These are phyloP conservation scores for Parapristionchus giblindavisi DNA, from an alignment of 2,888 invertebrate genomes.

Conservation along the genomic window DNA sequence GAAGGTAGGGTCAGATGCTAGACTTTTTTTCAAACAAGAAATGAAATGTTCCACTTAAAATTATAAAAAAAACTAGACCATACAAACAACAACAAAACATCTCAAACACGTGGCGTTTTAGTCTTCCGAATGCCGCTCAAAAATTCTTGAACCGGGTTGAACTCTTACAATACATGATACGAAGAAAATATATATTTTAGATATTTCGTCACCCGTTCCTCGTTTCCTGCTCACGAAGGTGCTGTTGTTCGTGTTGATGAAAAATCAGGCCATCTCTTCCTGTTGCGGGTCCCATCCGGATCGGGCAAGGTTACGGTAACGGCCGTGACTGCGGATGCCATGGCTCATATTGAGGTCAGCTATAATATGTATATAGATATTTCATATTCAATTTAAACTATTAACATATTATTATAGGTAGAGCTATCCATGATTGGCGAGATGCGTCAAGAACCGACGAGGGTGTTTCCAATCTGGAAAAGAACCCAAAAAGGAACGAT, in stretches of 20 bases:
- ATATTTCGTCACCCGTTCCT: constrained; percentile 29
- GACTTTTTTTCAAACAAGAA: no score
- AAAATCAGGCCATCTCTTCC: background rate
- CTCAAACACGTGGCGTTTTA: background rate
- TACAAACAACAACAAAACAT: no score
- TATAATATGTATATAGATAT: no score
- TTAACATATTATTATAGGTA: background rate
- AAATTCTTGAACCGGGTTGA: no score
- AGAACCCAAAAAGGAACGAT: constrained; percentile 17
- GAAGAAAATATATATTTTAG: no score
- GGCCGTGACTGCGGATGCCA: constrained; percentile 17
- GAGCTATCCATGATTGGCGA: background rate
- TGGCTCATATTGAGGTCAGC: constrained; percentile 19
- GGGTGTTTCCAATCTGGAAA: constrained; percentile 17
- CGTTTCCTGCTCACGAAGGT: background rate
- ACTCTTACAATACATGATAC: no score
- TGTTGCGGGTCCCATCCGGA: background rate
- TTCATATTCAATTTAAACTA: no score
- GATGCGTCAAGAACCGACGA: background rate
- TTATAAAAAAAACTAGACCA: no score
- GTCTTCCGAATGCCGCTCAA: no score
- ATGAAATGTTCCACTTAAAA: no score
- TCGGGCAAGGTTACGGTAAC: constrained; percentile 28
- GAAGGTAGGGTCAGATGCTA: no score
- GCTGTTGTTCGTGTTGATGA: constrained; percentile 17